Evolutionary conservation across 1,140 invertebrate genomes (phyloP), one percentile per base, ranked within the genome.

Genomic region (Druon quercuslanigerum): DNA sequence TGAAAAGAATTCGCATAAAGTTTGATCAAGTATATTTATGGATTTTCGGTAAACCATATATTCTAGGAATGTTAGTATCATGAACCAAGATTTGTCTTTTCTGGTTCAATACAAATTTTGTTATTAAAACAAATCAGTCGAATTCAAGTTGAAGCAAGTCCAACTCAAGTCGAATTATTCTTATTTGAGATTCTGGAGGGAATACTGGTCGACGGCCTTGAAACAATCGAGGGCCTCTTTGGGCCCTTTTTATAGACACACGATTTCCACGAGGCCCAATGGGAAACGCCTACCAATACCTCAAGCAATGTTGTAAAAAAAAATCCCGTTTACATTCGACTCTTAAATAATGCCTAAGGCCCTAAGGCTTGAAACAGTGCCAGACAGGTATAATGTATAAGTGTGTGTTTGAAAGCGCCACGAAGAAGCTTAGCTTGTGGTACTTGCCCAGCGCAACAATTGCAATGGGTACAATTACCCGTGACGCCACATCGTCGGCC

Each of bases 251-350:
- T 72, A 75, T 77, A 82, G 81, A 78, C 81, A 80, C 78, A 76
- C 78, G 78, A 82, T n/a, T 82, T 75, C 76, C 73, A 73, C 72
- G 74, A 75, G 81, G 78, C 78, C 57, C 57, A 60, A 76, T 60
- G 78, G 78, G 79, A 77, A 80, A 83, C 81, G 81, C 81, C 81
- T 77, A 83, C 81, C 81, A 79, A 80, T 79, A 83, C 80, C 77
- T 79, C 81, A 80, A 77, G 79, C 57, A 70, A 73, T 66, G 66
- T 72, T 80, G 72, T 83, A 72, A 79, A 83, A 83, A 83, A 83
- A 83, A 80, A 83, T 79, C 75, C 82, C 77, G 80, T 79, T 83
- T 79, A 78, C 77, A 81, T 83, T 79, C 72, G 79, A 80, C 74
- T 82, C 74, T 75, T 5, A 17, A 57, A 71, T 70, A 71, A 72